These are phyloP conservation scores for Drosophila demipolita DNA, from an alignment of 2,888 invertebrate genomes.

Conservation along the genomic window DNA sequence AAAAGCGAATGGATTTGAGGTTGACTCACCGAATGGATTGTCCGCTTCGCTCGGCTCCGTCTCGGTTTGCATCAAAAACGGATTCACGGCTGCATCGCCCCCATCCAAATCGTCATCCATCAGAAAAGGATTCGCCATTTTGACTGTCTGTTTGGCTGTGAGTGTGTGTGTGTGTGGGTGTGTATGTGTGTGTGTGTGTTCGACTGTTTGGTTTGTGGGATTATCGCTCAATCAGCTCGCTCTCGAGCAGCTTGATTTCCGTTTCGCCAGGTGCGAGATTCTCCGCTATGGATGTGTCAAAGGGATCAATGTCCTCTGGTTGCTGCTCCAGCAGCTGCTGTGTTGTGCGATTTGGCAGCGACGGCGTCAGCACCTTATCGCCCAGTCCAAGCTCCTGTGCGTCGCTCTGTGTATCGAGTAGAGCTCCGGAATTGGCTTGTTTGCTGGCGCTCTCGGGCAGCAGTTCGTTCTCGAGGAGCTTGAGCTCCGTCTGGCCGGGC, in stretches of 20 bases:
- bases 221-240: slow-evolving; percentile 88
- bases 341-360: slow-evolving; percentile 84
- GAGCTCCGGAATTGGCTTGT: slow-evolving; percentile 78
- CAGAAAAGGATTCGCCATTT: slow-evolving; percentile 93
- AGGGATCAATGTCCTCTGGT: slow-evolving; percentile 89
- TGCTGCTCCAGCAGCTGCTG: slow-evolving; percentile 80
- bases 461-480: slow-evolving; percentile 91
- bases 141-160: slow-evolving; percentile 52
- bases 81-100: slow-evolving; percentile 87
- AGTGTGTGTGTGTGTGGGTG: background rate
- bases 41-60: slow-evolving; percentile 85
- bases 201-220: slow-evolving; percentile 3
- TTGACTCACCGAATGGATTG: slow-evolving; percentile 88
- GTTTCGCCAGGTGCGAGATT: slow-evolving; percentile 92
- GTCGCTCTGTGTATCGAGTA: slow-evolving; percentile 84
- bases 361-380: slow-evolving; percentile 90
- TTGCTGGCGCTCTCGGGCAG: slow-evolving; percentile 84
- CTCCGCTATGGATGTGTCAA: slow-evolving; percentile 93
- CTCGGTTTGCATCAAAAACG: slow-evolving; percentile 88
- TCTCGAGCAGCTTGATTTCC: slow-evolving; percentile 91
- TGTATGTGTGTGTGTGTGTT: slow-evolving; percentile 2
- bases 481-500: slow-evolving; percentile 92
- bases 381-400: slow-evolving; percentile 86
- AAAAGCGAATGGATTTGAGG: slow-evolving; percentile 90
- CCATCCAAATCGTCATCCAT: slow-evolving; percentile 89